Evolutionary conservation across 2,888 invertebrate species (phyloP), one percentile per base, ranked within the genome.

Genomic region (Lobophora halterata): DNA sequence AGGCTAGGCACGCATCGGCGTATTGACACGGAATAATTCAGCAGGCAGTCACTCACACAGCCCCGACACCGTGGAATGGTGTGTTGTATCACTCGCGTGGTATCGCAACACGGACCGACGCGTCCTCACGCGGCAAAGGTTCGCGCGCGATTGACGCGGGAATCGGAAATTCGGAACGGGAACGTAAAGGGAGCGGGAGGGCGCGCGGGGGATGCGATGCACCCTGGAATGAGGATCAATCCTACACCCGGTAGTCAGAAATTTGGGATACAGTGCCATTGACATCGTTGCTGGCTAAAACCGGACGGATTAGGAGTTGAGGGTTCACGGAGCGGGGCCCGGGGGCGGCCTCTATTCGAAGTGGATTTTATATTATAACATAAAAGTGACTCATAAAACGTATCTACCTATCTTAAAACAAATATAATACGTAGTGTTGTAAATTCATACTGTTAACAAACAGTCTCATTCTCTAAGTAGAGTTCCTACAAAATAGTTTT

Each of bases 81-180:
- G 61, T 64, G 65, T 61, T 59, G 65, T 59, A 65, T 61, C 79
- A 80, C 77, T 78, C 75, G 78, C 60, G 64, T 60, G 55, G 53
- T 50, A 56, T 52, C 65, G 65, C 67, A 65, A 49, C 61, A 58
- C 63, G 63, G 65, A 65, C 57, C 41, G 52, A 56, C 62, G 71
- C 83, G 83, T 82, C 86, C 82, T 81, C 80, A 67, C 83, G 74
- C 83, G 81, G 74, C 85, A 59, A 67, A 72, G 79, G 80, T 73
- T 72, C 70, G 81, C 85, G 85, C 82, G 81, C 86, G 78, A 78
- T 74, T 86, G 86, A 71, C 69, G 74, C 65, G 60, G 52, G 45
- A 47, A n/a, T n/a, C n/a, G n/a, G n/a, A n/a, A n/a, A n/a, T n/a
- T n/a, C n/a, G n/a, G n/a, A n/a, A 53, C 36, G 29, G 46, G 54